Evolutionary conservation across 2,113 vertebrate genomes (phyloP), one percentile per base, ranked within the genome.

Genomic region (Istiophorus platypterus): DNA sequence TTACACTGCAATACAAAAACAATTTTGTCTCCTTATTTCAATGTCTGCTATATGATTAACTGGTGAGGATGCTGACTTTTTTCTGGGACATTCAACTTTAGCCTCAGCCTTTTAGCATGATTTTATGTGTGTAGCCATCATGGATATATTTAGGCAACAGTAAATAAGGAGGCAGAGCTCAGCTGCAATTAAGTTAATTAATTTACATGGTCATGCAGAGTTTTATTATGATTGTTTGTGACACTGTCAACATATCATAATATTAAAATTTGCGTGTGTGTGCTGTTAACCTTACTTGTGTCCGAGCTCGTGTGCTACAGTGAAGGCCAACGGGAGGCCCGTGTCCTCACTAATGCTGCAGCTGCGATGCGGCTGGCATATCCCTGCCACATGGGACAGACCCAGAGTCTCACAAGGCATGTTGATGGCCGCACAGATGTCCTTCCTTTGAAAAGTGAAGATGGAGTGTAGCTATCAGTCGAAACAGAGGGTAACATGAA

Each of bases 281-380:
- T 34, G 41, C 1, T 3, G 14, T 67, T 27, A 74, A 11, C 22
- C 84, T 89, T 96, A 99, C 98, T 98, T 99, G 96, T 99, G 98
- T 71, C 98, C 98, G 0, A 99, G 95, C 89, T 99, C 98, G 0
- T 99, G 98, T 18, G 98, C 97, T 47, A 99, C 95, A 0, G 98
- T 99, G 95, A 98, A 98, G 66, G 98, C 97, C 75, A 99, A 61
- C 0, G 98, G 97, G 52, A 99, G 96, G 1, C 98, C 98, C 0
- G 97, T 98, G 93, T 99, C 98, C 90, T 99, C 98, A 0, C 93
- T 99, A 78, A 99, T 95, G 88, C 95, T 99, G 93, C 98, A 99
- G 91, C 98, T 99, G 71, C 97, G 94, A 85, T 97, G 97, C 0
- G 97, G 94, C 67, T 99, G 98, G 88, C 98, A 99, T 96, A 99